These are phyloP conservation scores for Machaerirhynchus nigripectus DNA, from an alignment of 2,113 vertebrate genomes.

Conservation along the genomic window DNA sequence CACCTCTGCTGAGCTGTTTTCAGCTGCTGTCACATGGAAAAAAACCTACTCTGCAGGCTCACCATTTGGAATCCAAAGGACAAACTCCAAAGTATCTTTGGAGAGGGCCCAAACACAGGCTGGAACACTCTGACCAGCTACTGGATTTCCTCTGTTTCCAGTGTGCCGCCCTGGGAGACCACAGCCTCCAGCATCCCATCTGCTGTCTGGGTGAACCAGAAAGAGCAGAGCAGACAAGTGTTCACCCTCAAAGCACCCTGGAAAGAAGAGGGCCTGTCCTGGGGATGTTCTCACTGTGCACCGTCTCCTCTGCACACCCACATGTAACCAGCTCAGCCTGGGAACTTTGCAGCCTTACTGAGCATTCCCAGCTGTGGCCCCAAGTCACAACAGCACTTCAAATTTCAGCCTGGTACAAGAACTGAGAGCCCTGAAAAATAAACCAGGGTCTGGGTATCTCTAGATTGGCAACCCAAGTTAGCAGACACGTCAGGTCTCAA, in stretches of 20 bases:
- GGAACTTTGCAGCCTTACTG: background rate
- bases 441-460: background rate
- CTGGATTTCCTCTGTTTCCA: background rate
- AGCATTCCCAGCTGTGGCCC: background rate
- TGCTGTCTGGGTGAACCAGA: background rate
- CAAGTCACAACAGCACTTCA: rapidly evolving
- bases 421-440: background rate
- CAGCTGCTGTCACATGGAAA: background rate
- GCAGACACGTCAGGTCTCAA: background rate
- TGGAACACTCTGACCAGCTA: background rate
- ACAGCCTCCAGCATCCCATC: background rate
- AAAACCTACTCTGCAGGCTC: background rate
- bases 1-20: background rate
- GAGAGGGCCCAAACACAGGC: background rate
- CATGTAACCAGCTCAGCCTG: background rate
- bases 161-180: background rate
- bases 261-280: background rate
- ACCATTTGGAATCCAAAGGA: background rate
- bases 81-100: background rate
- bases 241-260: background rate
- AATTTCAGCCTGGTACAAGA: background rate
- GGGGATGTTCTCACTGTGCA: background rate
- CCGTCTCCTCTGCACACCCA: background rate
- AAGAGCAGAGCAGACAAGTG: background rate
- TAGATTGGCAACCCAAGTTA: background rate